Conservation (phyloP, 2,113 vertebrate genomes). For the Cynoglossus semilaevis region DNA sequence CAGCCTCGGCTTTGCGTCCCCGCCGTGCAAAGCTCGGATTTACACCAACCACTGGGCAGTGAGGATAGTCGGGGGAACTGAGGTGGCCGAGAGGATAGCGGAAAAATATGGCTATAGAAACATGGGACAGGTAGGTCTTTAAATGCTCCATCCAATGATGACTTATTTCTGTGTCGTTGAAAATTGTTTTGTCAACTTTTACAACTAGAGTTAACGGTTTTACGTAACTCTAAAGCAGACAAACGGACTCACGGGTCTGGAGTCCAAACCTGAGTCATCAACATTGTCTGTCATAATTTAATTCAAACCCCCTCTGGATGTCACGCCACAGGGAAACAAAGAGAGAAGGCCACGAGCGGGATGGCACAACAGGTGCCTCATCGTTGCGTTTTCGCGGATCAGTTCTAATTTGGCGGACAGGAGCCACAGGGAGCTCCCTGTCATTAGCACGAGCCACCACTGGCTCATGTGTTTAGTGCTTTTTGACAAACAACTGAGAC, state of each 20-base stretch:
- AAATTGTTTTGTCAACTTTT: not conserved
- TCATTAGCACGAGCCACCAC: conserved; percentile 1
- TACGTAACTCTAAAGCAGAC: not conserved
- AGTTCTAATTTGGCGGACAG: conserved; percentile 13
- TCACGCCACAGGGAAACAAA: conserved; percentile 19
- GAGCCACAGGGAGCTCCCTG: conserved; percentile 9
- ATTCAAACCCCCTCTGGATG: too few species aligned
- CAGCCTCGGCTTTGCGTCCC: conserved; percentile 82
- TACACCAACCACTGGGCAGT: conserved; percentile 99
- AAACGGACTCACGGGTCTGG: not conserved
- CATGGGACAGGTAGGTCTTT: conserved; percentile 90
- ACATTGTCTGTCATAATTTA: too few species aligned
- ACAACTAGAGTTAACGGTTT: not conserved
- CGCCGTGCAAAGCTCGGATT: conserved; percentile 86
- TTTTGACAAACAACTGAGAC: conserved; percentile 36
- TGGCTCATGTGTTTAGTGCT: conserved; percentile 22
- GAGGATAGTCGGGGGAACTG: conserved; percentile 85
- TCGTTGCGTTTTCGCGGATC: conserved; percentile 17
- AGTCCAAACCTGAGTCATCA: conserved; percentile 19
- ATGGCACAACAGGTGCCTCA: conserved; percentile 69
- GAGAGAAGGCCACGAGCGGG: conserved; percentile 14
- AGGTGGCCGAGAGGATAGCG: conserved; percentile 90
- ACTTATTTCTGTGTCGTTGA: not conserved
- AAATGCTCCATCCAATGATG: conserved; percentile 3
- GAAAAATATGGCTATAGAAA: conserved; percentile 95